A percentile compares a stretch with the other conserved stretches of the same genome.
phyloP scores from a whole-genome alignment of 2,888 invertebrate genomes.

The Theodoxus fluviatilis region DNA sequence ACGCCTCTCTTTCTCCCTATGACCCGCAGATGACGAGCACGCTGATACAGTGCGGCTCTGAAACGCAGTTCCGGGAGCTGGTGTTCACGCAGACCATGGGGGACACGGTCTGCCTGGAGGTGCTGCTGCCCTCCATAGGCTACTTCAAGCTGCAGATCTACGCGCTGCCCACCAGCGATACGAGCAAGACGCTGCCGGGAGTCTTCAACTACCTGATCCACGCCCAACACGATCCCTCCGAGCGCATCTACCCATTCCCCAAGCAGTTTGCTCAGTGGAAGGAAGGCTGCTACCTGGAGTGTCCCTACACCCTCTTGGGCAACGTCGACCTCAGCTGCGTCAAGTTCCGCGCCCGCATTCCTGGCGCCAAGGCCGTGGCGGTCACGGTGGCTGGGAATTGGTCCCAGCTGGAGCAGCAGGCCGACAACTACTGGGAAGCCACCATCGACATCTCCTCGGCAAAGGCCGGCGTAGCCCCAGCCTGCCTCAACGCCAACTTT shows the following conservation, averaged over 20 bases:
- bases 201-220: constrained; percentile 64
- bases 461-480: constrained; percentile 47
- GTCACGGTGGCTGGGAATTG: constrained; percentile 61
- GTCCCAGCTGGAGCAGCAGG: constrained; percentile 58
- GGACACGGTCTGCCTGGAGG: constrained; percentile 38
- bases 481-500: constrained; percentile 61
- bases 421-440: constrained; percentile 53
- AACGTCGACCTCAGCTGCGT: constrained; percentile 43
- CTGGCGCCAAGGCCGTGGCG: constrained; percentile 60
- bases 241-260: constrained; percentile 55
- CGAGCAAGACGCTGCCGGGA: constrained; percentile 61
- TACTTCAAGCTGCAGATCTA: constrained; percentile 64
- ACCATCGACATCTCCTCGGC: constrained; percentile 43
- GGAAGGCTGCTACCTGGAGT: constrained; percentile 61
- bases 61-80: constrained; percentile 40
- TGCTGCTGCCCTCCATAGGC: constrained; percentile 53
- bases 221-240: constrained; percentile 34
- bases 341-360: constrained; percentile 52
- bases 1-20: too few species aligned
- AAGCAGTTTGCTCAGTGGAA: constrained; percentile 66
- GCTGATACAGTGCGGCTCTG: constrained; percentile 40
- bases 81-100: constrained; percentile 50
- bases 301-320: constrained; percentile 48
- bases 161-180: constrained; percentile 56
- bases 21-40: constrained; percentile 53